Evolutionary conservation across 2,797 vertebrate genomes (phyloP).

Genomic region (Falco berigora): DNA sequence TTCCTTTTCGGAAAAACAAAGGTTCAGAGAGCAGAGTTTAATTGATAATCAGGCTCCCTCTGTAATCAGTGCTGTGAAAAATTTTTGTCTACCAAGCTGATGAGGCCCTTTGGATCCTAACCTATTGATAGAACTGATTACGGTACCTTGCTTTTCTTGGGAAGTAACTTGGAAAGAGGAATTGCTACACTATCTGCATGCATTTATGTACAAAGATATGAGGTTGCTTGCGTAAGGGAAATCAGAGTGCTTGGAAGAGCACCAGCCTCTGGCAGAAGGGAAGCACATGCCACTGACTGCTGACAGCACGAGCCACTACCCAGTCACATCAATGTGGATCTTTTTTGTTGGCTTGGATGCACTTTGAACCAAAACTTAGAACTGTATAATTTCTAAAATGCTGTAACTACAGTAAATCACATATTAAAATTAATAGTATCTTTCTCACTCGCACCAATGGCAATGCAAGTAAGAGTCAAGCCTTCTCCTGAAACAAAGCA

Average conservation of each 20-base stretch:
- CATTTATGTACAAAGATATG: neutral
- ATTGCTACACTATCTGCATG: neutral
- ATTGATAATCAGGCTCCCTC: neutral
- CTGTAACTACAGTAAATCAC: neutral
- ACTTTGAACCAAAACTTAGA: neutral
- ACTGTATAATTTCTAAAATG: neutral
- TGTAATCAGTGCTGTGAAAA: neutral
- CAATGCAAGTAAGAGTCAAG: neutral
- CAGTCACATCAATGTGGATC: rapidly evolving
- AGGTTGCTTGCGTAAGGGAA: neutral
- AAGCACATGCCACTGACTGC: rapidly evolving
- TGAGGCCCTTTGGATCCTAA: neutral
- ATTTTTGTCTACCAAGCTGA: neutral
- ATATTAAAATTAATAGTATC: neutral
- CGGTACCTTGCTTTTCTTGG: neutral
- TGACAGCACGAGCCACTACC: neutral
- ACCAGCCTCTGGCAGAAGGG: neutral
- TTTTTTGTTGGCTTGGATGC: neutral
- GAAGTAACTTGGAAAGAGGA: neutral
- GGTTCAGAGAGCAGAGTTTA: neutral
- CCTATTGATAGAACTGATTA: neutral
- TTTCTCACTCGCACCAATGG: neutral
- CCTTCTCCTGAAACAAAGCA: neutral
- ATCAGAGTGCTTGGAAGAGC: neutral
- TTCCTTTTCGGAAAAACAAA: neutral